Conservation (phyloP, 2,888 invertebrate genomes). For the Fragum fragum region DNA sequence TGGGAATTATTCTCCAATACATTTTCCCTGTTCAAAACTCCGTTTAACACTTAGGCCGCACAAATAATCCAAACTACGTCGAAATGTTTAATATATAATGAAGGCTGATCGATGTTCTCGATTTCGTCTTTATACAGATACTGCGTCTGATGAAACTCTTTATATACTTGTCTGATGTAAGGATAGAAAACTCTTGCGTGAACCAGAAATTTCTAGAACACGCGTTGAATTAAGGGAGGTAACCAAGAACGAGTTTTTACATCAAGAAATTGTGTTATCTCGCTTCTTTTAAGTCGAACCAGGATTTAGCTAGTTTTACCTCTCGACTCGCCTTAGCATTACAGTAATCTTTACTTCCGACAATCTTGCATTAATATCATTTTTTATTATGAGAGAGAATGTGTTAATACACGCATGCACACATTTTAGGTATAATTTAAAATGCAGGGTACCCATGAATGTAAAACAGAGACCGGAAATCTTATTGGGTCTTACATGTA, state of each 20-base stretch:
- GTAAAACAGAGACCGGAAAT: too few species aligned
- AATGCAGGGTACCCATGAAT: too few species aligned
- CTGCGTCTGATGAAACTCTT: neutral
- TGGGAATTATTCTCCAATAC: slow-evolving; percentile 21
- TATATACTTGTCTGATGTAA: slow-evolving; percentile 16
- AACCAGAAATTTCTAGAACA: slow-evolving; percentile 17
- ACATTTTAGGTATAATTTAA: too few species aligned
- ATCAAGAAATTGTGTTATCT: neutral
- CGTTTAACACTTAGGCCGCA: neutral
- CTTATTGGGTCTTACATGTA: too few species aligned
- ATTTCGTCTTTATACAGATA: neutral
- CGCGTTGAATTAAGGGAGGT: neutral
- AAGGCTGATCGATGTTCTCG: neutral
- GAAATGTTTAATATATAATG: neutral
- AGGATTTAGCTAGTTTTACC: too few species aligned
- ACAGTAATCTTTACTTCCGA: too few species aligned
- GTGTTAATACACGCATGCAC: too few species aligned
- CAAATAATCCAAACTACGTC: too few species aligned
- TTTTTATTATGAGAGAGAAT: too few species aligned
- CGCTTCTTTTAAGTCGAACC: neutral
- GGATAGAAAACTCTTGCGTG: slow-evolving; percentile 7
- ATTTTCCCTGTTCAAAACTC: neutral
- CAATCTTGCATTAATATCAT: too few species aligned
- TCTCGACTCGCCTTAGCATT: too few species aligned
- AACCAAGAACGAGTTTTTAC: neutral